Evolutionary conservation across 2,888 invertebrate genomes (phyloP), one percentile per base, ranked within the genome.

Genomic region (Autographa gamma): DNA sequence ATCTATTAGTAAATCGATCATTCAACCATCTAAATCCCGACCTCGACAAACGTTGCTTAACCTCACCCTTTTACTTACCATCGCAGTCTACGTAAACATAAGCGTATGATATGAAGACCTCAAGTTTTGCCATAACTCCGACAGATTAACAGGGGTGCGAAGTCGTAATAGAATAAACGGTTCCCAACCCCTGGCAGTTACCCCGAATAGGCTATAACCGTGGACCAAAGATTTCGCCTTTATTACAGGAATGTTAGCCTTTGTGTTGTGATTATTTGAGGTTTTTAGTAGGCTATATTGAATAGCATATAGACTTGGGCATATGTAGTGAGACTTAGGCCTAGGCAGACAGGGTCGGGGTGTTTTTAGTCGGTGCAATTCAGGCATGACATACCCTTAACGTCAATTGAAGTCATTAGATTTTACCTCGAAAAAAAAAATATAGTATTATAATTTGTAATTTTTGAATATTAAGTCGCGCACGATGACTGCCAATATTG

Each of bases 131-230:
- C 56, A 74, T 82, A 80, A 78, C 80, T 74, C 70, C 65, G 56
- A 72, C 75, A 74, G 77, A 77, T 78, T 82, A 82, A 82, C 80
- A 74, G 73, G 68, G 76, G 73, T 71, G 82, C 62, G 69, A 82
- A 82, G 76, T 82, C 63, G 63, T 74, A 64, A 74, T 82, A 78
- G 82, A 82, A 82, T 80, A 82, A 82, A 82, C 76, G 78, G 61
- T 66, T 61, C 60, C 63, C 66, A 67, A 1, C 31, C 43, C 38
- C 25, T 41, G 48, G n/a, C 14, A 48, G 48, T 48, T n/a, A 48
- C 48, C n/a, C 65, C 60, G 64, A 71, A 69, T 58, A 54, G 48
- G 48, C 16, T 38, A n/a, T 66, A 54, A 68, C 6, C 34, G 54
- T 59, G 62, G 66, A 56, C 75, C 52, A 16, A 71, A 74, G 34